Base-by-base conservation (phyloP, 2,797 vertebrate species). In the Platalea minor region DNA sequence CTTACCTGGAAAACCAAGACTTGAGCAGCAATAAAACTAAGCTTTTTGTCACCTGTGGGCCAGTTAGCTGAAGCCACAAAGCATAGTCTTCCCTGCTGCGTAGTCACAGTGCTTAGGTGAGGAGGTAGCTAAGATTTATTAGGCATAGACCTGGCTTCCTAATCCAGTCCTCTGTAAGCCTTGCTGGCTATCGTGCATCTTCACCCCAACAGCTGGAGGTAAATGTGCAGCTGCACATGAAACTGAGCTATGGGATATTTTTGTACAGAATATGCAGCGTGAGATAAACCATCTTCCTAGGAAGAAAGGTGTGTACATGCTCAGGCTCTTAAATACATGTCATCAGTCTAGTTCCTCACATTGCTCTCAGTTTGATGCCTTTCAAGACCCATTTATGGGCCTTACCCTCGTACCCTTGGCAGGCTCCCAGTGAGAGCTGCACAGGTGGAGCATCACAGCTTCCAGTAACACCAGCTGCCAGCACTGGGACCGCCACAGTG, bases 281-380 rank as follows among this genome's bases (percentile, higher is more conserved):
- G 45, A 46, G 65, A 60, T 10, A 48, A 85, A 16, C 65, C 17
- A 1, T 1, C 3, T 31, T 77, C 60, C 33, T 43, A 10, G 41
- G 45, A 70, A 35, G 17, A n/a, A 57, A 88, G 35, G 1, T 33
- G 19, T 17, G 56, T 11, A 8, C 12, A 2, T 3, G 15, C 45
- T 53, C 3, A 9, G 19, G 26, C 35, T 88, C 43, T n/a, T 31
- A 8, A 67, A 28, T 1, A 57, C 39, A 2, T 3, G 0, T 11
- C 37, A 33, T 28, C 69, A 15, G 7, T 5, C 74, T 28, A 29
- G 39, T 26, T 37, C 35, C 43, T 60, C 61, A 4, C 20, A 1
- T 2, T 11, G 48, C 65, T 46, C 26, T 59, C 23, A 1, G 23
- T 35, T 2, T 72, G 76, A 17, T 72, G 77, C 48, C 41, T 90